Evolutionary conservation across 1,140 invertebrate species (phyloP).

Genomic region (Bemisia tabaci): DNA sequence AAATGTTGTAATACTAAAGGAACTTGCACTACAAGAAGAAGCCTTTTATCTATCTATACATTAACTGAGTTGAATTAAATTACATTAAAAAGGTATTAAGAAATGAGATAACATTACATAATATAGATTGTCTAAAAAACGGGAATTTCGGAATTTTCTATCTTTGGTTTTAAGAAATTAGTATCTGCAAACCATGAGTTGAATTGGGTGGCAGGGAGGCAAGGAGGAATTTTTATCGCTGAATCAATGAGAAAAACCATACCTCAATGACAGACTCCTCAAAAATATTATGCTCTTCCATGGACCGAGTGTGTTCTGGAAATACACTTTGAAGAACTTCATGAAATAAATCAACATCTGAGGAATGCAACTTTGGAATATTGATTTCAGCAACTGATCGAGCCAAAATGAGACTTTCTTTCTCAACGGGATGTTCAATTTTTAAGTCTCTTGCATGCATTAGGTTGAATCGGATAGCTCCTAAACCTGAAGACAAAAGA

Average conservation of each 20-base stretch:
- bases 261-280: conserved; percentile 37
- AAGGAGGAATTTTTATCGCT: too few relatives aligned
- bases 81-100: too few relatives aligned
- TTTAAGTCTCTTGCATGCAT: conserved; percentile 77
- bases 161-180: too few relatives aligned
- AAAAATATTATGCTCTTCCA: conserved; percentile 55
- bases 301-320: conserved; percentile 57
- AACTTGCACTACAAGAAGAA: too few relatives aligned
- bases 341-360: conserved; percentile 78
- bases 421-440: conserved; percentile 64
- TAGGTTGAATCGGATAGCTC: conserved; percentile 69
- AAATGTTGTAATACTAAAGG: too few relatives aligned
- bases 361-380: conserved; percentile 78
- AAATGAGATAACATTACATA: too few relatives aligned
- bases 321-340: conserved; percentile 88
- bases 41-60: too few relatives aligned
- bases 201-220: too few relatives aligned
- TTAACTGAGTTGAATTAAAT: too few relatives aligned
- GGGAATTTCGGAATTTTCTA: too few relatives aligned
- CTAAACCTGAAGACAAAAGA: conserved; percentile 36
- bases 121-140: too few relatives aligned
- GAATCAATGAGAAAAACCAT: conserved; percentile 9
- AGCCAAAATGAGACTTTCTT: conserved; percentile 61
- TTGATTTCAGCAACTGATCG: conserved; percentile 85
- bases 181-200: too few relatives aligned